These are phyloP conservation scores for Eptesicus fuscus DNA, from an alignment of 2,113 vertebrate genomes.

Conservation along the genomic window DNA sequence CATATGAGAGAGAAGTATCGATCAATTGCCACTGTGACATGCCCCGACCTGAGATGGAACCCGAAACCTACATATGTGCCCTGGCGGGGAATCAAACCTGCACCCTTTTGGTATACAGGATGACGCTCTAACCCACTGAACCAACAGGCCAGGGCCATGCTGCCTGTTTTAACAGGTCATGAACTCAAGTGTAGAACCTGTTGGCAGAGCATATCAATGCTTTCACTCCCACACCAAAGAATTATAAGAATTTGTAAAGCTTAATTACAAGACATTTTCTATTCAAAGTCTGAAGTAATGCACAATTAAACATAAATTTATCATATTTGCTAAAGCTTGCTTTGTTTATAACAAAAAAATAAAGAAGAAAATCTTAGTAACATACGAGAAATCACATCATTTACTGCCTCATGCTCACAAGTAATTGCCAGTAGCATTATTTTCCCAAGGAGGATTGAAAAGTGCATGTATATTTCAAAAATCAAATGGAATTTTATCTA, in stretches of 20 bases:
- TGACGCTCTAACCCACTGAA: not conserved
- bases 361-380: not conserved
- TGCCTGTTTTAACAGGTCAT: not conserved
- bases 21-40: not conserved
- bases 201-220: not conserved
- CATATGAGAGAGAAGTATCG: not conserved
- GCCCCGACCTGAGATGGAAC: not conserved
- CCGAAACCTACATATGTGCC: not conserved
- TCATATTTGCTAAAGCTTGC: not conserved
- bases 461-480: not conserved
- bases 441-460: not conserved
- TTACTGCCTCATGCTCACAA: not conserved
- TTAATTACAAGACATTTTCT: not conserved
- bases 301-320: not conserved
- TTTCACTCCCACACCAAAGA: not conserved
- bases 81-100: not conserved
- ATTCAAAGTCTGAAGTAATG: not conserved
- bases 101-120: not conserved
- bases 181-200: not conserved
- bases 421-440: not conserved
- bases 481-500: not conserved
- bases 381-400: not conserved
- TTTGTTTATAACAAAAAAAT: not conserved
- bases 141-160: too few species aligned
- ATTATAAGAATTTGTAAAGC: not conserved